phyloP scores from a whole-genome alignment of 2,113 vertebrate genomes.

The Nestor notabilis region DNA sequence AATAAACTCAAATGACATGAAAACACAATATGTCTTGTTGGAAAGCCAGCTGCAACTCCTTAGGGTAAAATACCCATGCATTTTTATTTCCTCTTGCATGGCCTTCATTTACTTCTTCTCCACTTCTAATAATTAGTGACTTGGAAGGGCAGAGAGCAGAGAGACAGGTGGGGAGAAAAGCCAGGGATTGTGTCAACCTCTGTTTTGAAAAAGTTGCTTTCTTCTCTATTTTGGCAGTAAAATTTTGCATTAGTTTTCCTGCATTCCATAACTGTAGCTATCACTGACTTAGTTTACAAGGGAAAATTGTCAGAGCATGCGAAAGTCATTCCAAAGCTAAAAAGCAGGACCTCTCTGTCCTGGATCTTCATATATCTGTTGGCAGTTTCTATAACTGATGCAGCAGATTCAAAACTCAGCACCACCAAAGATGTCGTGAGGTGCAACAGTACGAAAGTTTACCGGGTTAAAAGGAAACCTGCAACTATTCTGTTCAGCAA shows the following conservation, averaged over 20 bases:
- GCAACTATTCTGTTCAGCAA: neutral
- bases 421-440: neutral
- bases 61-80: neutral
- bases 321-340: constrained; percentile 42
- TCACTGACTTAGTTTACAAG: neutral
- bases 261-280: neutral
- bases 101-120: neutral
- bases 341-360: neutral
- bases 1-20: neutral
- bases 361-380: neutral
- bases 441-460: neutral
- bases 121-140: neutral
- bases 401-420: constrained; percentile 14
- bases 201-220: neutral
- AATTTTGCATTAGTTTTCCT: neutral
- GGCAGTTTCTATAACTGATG: constrained; percentile 30
- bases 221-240: neutral
- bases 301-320: neutral
- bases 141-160: neutral
- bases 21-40: neutral
- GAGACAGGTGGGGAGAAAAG: neutral
- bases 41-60: neutral
- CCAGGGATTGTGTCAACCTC: neutral
- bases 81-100: neutral
- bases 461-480: neutral